Evolutionary conservation across 2,113 vertebrate genomes (phyloP), one percentile per base, ranked within the genome.

Genomic region (Pampusana beccarii): DNA sequence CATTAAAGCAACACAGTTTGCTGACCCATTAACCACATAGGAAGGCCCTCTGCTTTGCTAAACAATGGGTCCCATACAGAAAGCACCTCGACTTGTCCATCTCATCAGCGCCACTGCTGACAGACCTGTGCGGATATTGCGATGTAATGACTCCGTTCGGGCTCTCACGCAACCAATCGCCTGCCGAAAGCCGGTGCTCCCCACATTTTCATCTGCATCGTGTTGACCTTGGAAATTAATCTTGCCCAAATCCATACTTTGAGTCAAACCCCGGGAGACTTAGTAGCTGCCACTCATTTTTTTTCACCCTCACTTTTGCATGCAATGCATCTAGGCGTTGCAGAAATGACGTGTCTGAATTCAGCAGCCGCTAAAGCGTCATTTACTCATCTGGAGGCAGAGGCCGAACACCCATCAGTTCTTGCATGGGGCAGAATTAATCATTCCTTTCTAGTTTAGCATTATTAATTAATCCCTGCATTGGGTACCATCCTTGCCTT

Each of bases 1-100:
- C 90, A 48, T 94, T 95, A 97, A 94, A 97, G 96, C 95, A 97
- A 96, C 95, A 97, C 82, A 87, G 72, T 88, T 84, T 93, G 93
- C 95, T 96, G 94, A 97, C 84, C 96, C 90, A 96, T 95, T 97
- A 97, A 97, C 97, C 94, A 23, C 48, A 48, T 29, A 88, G 93
- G 93, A 95, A 94, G 61, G 90, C 74, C 44, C 81, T 92, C 53
- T 83, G 75, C 57, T 54, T 24, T 2, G 51, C 71, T 75, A 7
- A 88, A 92, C 90, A 94, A 96, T 94, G 91, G 67, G 71, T 10
- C 77, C 80, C 88, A 94, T 36, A 91, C 83, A 97, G 94, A 87
- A 96, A 80, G 74, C 51, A 58, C 65, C 88, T 50, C 17, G 0
- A 79, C 33, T 75, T 40, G 65, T 25, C 95, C 92, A 66, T 60